phyloP scores from a whole-genome alignment of 2,888 invertebrate species.

The Oxyscelio sp. region DNA sequence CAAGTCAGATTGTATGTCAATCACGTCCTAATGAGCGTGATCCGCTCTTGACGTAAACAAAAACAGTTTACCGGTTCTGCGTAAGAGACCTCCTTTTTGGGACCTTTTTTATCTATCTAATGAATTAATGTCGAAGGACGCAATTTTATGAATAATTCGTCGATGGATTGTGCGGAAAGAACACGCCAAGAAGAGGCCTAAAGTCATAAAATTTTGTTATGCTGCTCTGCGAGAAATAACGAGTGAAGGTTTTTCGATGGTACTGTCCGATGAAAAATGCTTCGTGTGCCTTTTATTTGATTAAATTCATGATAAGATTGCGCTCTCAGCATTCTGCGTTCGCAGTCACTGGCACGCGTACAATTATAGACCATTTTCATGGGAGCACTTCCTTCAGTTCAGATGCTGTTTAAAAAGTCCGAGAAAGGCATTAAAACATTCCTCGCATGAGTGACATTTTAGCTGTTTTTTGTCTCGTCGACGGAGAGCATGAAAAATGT shows the following conservation, averaged over 20 bases:
- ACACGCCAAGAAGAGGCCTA: background rate
- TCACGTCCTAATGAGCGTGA: constrained; percentile 1
- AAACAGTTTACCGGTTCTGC: constrained; percentile 13
- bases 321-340: background rate
- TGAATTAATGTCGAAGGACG: background rate
- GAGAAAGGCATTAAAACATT: background rate
- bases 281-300: constrained; percentile 6
- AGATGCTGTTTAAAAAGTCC: background rate
- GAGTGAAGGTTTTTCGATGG: constrained; percentile 24
- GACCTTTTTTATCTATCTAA: constrained; percentile 10
- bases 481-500: background rate
- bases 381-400: background rate
- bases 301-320: constrained; percentile 9
- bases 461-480: background rate
- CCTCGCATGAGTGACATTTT: constrained; percentile 3
- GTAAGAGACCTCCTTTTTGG: background rate
- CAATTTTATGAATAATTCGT: background rate
- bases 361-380: constrained; percentile 2
- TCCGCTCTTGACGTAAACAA: constrained; percentile 2
- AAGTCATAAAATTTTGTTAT: constrained; percentile 6
- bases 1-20: background rate
- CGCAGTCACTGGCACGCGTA: background rate
- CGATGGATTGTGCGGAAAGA: background rate
- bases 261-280: constrained; percentile 5
- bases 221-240: constrained; percentile 1